Percentiles rank a stretch among this genome's conserved stretches.
Evolutionary conservation across 2,113 vertebrate genomes (phyloP).

Genomic region (Salvator merianae): DNA sequence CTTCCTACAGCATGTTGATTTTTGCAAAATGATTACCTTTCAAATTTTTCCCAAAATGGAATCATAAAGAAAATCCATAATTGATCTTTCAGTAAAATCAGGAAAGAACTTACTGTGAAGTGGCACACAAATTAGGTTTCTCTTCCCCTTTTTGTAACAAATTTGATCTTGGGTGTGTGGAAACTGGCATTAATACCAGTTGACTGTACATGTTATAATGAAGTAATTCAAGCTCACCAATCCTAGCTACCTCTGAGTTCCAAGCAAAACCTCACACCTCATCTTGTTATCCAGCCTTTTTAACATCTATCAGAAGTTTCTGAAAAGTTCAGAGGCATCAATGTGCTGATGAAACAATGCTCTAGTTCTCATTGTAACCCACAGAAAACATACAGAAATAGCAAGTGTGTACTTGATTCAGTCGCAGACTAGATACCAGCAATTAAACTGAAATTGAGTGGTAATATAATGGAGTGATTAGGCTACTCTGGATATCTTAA

Average conservation of each 20-base stretch:
- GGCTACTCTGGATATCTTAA: too few relatives aligned
- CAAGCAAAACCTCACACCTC: neutral
- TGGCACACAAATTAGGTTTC: neutral
- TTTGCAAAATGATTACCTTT: neutral
- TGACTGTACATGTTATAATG: neutral
- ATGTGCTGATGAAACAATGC: neutral
- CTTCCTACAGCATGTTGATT: neutral
- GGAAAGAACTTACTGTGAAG: neutral
- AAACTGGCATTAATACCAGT: too few relatives aligned
- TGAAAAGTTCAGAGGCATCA: neutral
- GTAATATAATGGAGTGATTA: neutral
- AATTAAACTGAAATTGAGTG: neutral
- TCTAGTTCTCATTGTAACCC: neutral
- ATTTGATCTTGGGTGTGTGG: neutral
- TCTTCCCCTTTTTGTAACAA: neutral
- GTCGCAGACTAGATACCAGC: neutral
- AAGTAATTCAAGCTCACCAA: neutral
- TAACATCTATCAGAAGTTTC: neutral
- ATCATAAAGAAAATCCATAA: neutral
- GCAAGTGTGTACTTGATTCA: neutral
- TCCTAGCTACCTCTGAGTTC: neutral
- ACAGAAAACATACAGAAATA: neutral
- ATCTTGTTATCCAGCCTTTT: neutral
- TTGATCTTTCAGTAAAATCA: neutral
- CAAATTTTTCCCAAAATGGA: neutral